Evolutionary conservation across 2,113 vertebrate genomes (phyloP).

Genomic region (Cranoglanis bouderius): DNA sequence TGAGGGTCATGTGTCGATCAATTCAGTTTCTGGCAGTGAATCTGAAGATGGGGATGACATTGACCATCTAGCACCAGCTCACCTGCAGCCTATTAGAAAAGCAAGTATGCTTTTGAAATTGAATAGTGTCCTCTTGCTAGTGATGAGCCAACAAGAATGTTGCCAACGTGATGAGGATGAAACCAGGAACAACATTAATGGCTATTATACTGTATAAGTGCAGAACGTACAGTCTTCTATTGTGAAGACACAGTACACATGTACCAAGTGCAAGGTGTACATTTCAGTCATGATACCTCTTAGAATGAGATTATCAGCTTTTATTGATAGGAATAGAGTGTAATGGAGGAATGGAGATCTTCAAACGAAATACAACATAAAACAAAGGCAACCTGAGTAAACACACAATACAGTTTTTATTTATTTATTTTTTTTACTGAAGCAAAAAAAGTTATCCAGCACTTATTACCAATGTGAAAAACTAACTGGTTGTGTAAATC

Average conservation of each 20-base stretch:
- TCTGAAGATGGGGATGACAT: not conserved
- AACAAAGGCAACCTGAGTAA: too few species aligned
- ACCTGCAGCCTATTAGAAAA: not conserved
- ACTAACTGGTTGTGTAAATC: too few species aligned
- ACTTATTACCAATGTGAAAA: too few species aligned
- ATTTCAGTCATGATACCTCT: too few species aligned
- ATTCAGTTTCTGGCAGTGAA: not conserved
- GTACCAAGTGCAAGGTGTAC: not conserved
- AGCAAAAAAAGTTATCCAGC: too few species aligned
- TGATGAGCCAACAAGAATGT: not conserved
- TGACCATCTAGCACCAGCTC: not conserved
- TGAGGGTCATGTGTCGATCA: not conserved
- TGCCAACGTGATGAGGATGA: not conserved
- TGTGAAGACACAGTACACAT: not conserved
- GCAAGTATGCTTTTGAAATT: not conserved
- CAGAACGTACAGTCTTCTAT: not conserved
- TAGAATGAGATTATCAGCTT: too few species aligned
- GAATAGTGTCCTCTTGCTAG: not conserved
- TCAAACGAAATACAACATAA: too few species aligned
- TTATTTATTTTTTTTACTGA: too few species aligned
- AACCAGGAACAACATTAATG: not conserved
- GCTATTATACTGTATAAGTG: not conserved
- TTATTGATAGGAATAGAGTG: too few species aligned
- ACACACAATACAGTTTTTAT: too few species aligned
- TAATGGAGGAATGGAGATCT: too few species aligned